Base-by-base conservation (phyloP, 2,797 vertebrate species). In the Acridotheres tristis region DNA sequence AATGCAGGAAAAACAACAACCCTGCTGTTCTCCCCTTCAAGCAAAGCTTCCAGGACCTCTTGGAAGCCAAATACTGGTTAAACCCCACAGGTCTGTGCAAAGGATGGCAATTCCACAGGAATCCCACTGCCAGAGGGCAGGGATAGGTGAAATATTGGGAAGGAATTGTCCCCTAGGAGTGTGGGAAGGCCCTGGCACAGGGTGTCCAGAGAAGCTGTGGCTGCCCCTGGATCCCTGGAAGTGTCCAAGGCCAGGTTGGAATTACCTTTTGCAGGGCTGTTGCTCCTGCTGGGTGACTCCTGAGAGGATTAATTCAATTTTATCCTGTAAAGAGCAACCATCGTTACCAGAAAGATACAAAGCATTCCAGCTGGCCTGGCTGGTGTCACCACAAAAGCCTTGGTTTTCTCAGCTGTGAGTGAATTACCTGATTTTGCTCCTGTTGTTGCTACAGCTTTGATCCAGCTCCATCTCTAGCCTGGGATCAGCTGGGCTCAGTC, bases 121-220 rank as follows among this genome's bases (percentile, higher is more conserved):
- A 58, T 59, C 17, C 17, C 29, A n/a, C 0, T n/a, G 51, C 45
- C 45, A 53, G 29, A 66, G 38, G 59, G 23, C 16, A 29, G 45
- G 13, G n/a, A 0, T 19, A 0, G 38, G 14, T 38, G 38, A n/a
- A 59, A 45, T 43, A 4, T 2, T 4, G 51, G 50, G 22, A 1
- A 57, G 36, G 16, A 27, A 72, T 63, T 19, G 5, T 43, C 36
- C 30, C 50, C 74, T 55, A 30, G 7, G 1, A 48, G 50, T 18
- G 42, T 63, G 36, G 66, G 42, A 1, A 79, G 32, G 34, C 34
- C 34, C 74, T 71, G 74, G 50, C 18, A 36, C 22, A 40, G 74
- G 30, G 6, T 68, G 16, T 21, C 18, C 45, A 53, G 72, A 76
- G 72, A 2, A 85, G 48, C 73, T 77, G 73, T 4, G 57, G 34